A percentile compares a stretch with the other conserved stretches of the same genome.
These are phyloP conservation scores for Chionomys nivalis DNA, from an alignment of 2,113 vertebrate species.

Conservation along the genomic window DNA sequence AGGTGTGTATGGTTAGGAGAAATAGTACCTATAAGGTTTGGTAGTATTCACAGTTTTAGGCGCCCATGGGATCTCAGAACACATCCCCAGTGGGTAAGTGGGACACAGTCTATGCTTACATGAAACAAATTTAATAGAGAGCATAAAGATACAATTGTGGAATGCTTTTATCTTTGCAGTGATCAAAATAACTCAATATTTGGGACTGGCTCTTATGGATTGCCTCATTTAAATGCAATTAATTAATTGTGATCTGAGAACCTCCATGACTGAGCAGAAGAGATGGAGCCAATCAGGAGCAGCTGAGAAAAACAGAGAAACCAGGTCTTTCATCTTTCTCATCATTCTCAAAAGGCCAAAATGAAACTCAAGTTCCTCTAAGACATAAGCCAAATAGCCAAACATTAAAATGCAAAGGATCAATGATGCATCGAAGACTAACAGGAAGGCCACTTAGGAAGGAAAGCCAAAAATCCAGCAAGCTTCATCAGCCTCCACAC, in stretches of 20 bases:
- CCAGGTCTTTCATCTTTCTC: background rate
- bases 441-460: background rate
- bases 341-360: background rate
- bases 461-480: background rate
- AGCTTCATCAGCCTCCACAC: too few relatives aligned
- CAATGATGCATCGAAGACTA: accelerated
- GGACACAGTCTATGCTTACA: background rate
- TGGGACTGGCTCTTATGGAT: background rate
- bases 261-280: background rate
- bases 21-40: background rate
- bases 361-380: background rate
- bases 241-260: background rate
- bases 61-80: background rate
- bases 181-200: background rate
- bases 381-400: background rate
- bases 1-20: background rate
- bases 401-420: background rate
- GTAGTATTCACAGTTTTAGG: background rate
- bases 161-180: background rate
- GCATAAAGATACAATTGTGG: background rate
- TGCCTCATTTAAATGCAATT: background rate
- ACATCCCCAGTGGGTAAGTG: background rate
- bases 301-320: background rate
- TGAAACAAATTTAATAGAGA: background rate
- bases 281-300: background rate